Conservation (phyloP, 2,797 vertebrate genomes). For the Ispidina lecontei region DNA sequence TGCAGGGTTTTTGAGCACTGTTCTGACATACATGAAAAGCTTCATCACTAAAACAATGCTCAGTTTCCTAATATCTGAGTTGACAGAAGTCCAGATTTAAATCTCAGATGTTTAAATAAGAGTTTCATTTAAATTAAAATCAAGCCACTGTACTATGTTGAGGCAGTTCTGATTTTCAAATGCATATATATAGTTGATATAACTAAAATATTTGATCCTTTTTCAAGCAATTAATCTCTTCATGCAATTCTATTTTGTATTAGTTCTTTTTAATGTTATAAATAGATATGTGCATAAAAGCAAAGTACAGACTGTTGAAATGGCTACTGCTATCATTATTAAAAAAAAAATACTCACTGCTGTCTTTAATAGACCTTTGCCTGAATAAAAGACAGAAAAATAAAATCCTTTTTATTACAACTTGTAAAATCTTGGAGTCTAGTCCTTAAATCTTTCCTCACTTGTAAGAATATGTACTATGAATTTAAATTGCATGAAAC, state of each 20-base stretch:
- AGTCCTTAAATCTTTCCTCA: conserved; percentile 17
- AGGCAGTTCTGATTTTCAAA: background rate
- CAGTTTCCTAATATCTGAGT: background rate
- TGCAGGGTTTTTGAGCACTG: background rate
- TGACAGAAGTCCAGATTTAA: background rate
- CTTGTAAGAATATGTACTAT: conserved; percentile 19
- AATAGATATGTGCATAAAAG: background rate
- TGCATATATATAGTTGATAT: background rate
- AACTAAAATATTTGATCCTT: background rate
- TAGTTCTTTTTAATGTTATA: background rate
- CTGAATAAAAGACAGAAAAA: background rate
- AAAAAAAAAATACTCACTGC: background rate
- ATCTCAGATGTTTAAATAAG: background rate
- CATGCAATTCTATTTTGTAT: background rate
- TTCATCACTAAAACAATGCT: background rate
- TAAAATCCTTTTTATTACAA: background rate
- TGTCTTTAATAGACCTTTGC: background rate
- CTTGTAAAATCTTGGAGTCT: background rate
- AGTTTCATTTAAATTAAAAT: background rate
- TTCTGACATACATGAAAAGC: background rate
- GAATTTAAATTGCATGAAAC: conserved; percentile 10
- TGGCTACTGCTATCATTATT: background rate
- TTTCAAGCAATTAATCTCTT: background rate
- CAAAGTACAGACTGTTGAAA: background rate
- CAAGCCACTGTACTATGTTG: background rate